These are phyloP conservation scores for Lophura nycthemera DNA, from an alignment of 2,113 vertebrate species.

Conservation along the genomic window DNA sequence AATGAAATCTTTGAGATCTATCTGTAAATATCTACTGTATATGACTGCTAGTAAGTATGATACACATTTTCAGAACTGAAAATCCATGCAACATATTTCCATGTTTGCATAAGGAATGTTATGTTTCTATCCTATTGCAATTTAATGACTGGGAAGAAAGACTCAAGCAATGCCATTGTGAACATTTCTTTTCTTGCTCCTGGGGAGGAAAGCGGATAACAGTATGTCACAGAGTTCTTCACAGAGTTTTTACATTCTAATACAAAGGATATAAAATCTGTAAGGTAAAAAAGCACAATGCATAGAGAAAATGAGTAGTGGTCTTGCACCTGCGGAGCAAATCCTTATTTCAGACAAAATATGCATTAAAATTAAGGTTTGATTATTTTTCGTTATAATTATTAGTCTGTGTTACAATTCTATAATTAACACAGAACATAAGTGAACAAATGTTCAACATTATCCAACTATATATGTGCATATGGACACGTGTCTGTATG, in stretches of 20 bases:
- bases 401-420: slow-evolving; percentile 56
- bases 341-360: slow-evolving; percentile 59
- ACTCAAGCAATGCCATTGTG: slow-evolving; percentile 79
- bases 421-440: slow-evolving; percentile 53
- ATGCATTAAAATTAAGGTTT: slow-evolving; percentile 56
- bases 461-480: slow-evolving; percentile 55
- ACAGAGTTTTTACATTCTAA: slow-evolving; percentile 71
- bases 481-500: slow-evolving; percentile 69
- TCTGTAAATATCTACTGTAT: slow-evolving; percentile 97
- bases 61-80: slow-evolving; percentile 95
- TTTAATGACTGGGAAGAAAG: slow-evolving; percentile 77
- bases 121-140: slow-evolving; percentile 77
- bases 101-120: slow-evolving; percentile 88
- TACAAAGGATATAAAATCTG: slow-evolving; percentile 65
- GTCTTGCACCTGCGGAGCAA: slow-evolving; percentile 45
- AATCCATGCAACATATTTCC: slow-evolving; percentile 90
- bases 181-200: slow-evolving; percentile 77
- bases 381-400: slow-evolving; percentile 48
- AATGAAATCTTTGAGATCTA: slow-evolving; percentile 92
- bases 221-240: slow-evolving; percentile 54
- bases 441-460: slow-evolving; percentile 47
- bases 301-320: slow-evolving; percentile 43
- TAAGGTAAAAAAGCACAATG: slow-evolving; percentile 84
- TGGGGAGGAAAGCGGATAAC: slow-evolving; percentile 61
- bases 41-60: slow-evolving; percentile 97